Evolutionary conservation across 2,797 vertebrate species (phyloP), one percentile per base, ranked within the genome.

Genomic region (Sebastes elongatus): DNA sequence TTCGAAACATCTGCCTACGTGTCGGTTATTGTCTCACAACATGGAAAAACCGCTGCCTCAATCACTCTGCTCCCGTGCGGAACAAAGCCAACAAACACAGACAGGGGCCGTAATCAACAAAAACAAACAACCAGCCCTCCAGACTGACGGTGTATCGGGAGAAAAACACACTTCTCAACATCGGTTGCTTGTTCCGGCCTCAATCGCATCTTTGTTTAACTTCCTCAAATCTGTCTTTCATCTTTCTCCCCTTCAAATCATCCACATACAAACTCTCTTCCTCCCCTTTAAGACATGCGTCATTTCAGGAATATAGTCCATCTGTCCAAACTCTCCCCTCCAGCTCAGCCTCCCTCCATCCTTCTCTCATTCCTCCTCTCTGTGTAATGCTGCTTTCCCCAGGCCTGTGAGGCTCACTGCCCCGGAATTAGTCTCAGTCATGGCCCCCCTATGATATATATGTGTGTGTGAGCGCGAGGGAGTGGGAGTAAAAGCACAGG

Each of bases 401-500:
- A 23, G 71, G 64, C 76, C 75, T 22, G 67, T 30, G 73, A 74
- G 69, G 60, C 72, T 71, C 56, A 55, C 56, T 67, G 22, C 83
- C 85, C 86, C 53, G 60, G 53, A 86, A 92, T 94, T 93, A 68
- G 91, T 93, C 87, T 93, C 92, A 92, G 90, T 88, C 85, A 89
- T 67, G 83, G 88, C 77, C 30, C 10, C 18, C 10, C 25, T 66
- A 30, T 1, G 38, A 56, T 72, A 20, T 22, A 14, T 74, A 5
- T 53, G 20, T 53, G 20, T 52, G 49, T 53, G 49, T 32, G 62
- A 74, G 78, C 57, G 88, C 68, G 66, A 83, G 73, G 82, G 49
- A 67, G 83, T 74, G 25, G 66, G 65, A 46, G 76, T 67, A 77
- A 86, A 86, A 89, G 89, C 81, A 86, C 77, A 89, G 64, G 82